Conservation (phyloP, 2,113 vertebrate species). For the Spheniscus mendiculus region DNA sequence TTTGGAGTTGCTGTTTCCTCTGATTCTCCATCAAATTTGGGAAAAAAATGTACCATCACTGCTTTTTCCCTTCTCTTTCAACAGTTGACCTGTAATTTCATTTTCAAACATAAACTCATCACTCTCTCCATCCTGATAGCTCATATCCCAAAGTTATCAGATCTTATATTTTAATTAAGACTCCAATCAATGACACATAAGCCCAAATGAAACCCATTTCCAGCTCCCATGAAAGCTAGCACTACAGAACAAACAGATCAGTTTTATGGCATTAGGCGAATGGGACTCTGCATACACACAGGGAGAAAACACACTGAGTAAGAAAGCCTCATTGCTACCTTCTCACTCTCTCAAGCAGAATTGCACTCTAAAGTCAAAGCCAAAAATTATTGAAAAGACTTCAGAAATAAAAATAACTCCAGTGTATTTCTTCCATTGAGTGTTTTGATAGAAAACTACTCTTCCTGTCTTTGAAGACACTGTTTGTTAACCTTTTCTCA, state of each 20-base stretch:
- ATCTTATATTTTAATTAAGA: background rate
- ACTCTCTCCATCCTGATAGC: background rate
- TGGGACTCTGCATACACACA: background rate
- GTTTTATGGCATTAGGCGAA: background rate
- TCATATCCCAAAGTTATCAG: background rate
- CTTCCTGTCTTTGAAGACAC: background rate
- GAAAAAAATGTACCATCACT: background rate
- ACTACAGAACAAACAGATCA: background rate
- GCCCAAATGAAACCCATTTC: background rate
- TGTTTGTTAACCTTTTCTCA: background rate
- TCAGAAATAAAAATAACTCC: background rate
- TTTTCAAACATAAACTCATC: background rate
- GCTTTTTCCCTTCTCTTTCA: background rate
- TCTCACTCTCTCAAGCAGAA: background rate
- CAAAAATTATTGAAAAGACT: background rate
- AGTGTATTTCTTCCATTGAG: rapidly evolving
- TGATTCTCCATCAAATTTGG: background rate
- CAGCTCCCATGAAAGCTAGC: background rate
- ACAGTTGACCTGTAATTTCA: background rate
- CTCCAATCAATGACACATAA: background rate
- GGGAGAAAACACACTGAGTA: background rate
- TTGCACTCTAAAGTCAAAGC: background rate
- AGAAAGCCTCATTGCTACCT: background rate
- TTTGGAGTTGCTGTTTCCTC: background rate
- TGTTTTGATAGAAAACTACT: background rate